phyloP scores from a whole-genome alignment of 1,140 invertebrate species.

The Himalopsyche phryganea region DNA sequence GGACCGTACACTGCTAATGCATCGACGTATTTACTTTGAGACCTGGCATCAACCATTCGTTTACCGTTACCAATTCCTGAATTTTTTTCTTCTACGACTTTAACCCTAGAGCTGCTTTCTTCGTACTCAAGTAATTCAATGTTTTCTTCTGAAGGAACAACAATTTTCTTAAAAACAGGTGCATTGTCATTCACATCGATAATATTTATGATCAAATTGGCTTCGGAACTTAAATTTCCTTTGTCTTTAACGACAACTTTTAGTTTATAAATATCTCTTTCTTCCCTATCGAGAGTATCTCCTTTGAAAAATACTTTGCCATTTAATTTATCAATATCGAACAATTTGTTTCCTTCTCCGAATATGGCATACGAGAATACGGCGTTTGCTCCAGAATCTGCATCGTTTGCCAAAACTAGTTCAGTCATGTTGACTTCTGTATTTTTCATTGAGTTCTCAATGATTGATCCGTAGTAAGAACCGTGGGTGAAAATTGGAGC shows the following conservation, averaged over 20 bases:
- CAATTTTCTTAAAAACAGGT: slow-evolving; percentile 66
- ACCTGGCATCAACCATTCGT: slow-evolving; percentile 40
- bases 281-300: slow-evolving; percentile 69
- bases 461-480: slow-evolving; percentile 72
- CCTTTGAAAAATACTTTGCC: slow-evolving; percentile 63
- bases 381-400: slow-evolving; percentile 75
- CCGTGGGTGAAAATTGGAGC: slow-evolving; percentile 72
- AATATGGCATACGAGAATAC: slow-evolving; percentile 69
- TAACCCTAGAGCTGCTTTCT: slow-evolving; percentile 45
- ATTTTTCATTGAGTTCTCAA: slow-evolving; percentile 71
- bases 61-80: slow-evolving; percentile 39
- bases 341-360: slow-evolving; percentile 72
- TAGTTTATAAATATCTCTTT: slow-evolving; percentile 64
- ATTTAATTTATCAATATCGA: slow-evolving; percentile 67
- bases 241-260: slow-evolving; percentile 71
- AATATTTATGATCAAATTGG: slow-evolving; percentile 66
- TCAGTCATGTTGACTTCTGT: slow-evolving; percentile 69
- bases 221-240: slow-evolving; percentile 69
- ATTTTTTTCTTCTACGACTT: slow-evolving; percentile 46
- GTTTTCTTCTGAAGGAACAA: slow-evolving; percentile 61
- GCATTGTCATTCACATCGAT: slow-evolving; percentile 83
- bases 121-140: slow-evolving; percentile 62
- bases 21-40: slow-evolving; percentile 54
- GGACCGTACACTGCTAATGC: slow-evolving; percentile 48
- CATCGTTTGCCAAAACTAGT: slow-evolving; percentile 68